Evolutionary conservation across 92 coral and sea anemone species (phyloP).

Genomic region (Paragorgia papillata): DNA sequence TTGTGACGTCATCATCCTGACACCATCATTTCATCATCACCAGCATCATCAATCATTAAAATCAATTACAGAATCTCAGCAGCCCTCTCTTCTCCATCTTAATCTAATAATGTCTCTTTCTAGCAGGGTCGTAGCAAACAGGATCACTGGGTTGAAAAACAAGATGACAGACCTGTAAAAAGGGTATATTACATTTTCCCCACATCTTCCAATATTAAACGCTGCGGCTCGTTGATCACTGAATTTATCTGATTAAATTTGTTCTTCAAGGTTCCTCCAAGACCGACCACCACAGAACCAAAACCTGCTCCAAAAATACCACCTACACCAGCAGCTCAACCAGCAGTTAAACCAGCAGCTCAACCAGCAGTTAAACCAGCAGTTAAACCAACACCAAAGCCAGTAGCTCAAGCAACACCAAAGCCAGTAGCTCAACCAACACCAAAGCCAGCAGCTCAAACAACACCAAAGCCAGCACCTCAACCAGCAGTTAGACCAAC

Average conservation of each 20-base stretch:
- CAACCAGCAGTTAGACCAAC: neutral
- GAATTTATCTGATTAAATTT: neutral
- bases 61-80: no score
- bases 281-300: neutral
- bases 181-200: neutral
- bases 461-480: neutral
- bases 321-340: neutral
- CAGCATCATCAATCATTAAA: no score
- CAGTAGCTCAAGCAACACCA: neutral
- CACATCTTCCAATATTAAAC: no score
- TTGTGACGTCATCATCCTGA: no score
- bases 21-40: no score
- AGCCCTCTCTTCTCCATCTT: no score
- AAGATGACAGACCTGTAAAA: slow-evolving; percentile 7
- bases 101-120: no score
- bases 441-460: neutral
- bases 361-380: slow-evolving; percentile 2
- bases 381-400: slow-evolving; percentile 1
- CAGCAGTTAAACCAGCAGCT: neutral
- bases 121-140: neutral
- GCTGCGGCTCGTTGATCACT: no score
- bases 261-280: slow-evolving; percentile 18
- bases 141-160: neutral
- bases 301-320: neutral
- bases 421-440: neutral